These are phyloP conservation scores for Perdix hodgsoniae DNA, from an alignment of 2,797 vertebrate genomes.

Conservation along the genomic window DNA sequence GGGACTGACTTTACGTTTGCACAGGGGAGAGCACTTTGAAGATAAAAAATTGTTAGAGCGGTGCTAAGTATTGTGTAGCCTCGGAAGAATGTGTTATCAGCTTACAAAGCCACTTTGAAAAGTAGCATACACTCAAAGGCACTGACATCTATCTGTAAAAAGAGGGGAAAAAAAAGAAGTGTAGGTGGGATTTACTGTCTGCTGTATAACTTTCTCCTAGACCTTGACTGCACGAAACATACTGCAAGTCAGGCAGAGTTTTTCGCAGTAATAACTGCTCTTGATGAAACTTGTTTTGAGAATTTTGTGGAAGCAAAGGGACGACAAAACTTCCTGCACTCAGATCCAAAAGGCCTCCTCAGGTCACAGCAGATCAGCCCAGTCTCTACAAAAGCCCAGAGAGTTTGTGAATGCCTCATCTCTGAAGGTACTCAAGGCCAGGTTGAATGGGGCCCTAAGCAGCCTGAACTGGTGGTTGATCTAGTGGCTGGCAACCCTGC, in stretches of 20 bases:
- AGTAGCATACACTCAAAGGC: slow-evolving; percentile 63
- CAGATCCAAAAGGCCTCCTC: not conserved
- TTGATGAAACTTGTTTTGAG: slow-evolving; percentile 1
- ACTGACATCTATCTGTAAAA: slow-evolving; percentile 66
- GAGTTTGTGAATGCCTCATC: too few relatives aligned
- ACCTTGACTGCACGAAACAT: slow-evolving; percentile 33
- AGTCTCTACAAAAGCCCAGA: not conserved
- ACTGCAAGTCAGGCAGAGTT: slow-evolving; percentile 27
- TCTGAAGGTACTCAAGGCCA: too few relatives aligned
- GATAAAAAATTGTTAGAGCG: slow-evolving; percentile 65
- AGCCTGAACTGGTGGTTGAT: too few relatives aligned
- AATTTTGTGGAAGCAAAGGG: not conserved
- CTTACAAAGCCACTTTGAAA: slow-evolving; percentile 72
- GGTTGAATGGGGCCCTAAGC: too few relatives aligned
- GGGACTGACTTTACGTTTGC: slow-evolving; percentile 46
- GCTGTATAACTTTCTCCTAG: slow-evolving; percentile 54
- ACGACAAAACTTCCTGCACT: not conserved
- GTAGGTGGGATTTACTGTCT: slow-evolving; percentile 60
- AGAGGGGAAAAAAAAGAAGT: not conserved
- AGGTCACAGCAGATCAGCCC: not conserved
- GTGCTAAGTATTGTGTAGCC: slow-evolving; percentile 66
- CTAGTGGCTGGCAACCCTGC: too few relatives aligned
- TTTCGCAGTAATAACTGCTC: not conserved
- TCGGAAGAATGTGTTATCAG: slow-evolving; percentile 61
- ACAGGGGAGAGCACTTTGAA: slow-evolving; percentile 65